Base-by-base conservation (phyloP, 2,888 invertebrate genomes). In the Helleia helle region DNA sequence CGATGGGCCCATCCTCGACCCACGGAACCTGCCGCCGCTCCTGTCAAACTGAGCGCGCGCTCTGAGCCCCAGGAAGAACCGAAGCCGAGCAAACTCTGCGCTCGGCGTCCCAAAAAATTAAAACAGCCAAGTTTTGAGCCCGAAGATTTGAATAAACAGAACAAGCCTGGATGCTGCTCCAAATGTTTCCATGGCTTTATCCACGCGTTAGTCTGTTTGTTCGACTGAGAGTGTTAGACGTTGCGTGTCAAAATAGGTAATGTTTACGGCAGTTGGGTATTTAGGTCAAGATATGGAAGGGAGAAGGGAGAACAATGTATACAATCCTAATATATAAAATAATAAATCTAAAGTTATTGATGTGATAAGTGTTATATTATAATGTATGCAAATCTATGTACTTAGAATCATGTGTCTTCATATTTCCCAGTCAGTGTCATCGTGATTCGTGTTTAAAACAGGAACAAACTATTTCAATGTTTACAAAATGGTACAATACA, bases 171-270 rank as follows among this genome's bases (percentile, higher is more conserved):
- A 25, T 85, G 85, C 52, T 83, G 83, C 53, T 73, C 86, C 2
- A 83, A 84, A 49, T 77, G 87, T 49, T 79, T 84, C 24, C 85
- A 87, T 34, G 80, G 84, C 14, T 61, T 87, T 3, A 57, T 87
- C 34, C 65, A 86, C 42, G 86, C 83, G 9, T 70, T 87, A 27
- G 77, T 87, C 50, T 87, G 87, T 56, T 58, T 87, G 38, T 87
- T 87, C 52, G 87, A 87, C 63, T 87, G 71, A 86, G 54, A 54
- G 27, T 24, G 36, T 40, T 37, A 5, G 7, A 38, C 38, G 9
- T 26, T 17, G 11, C 26, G 26, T 27, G 8, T 13, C n/a, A 24
- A 24, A 37, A n/a, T n/a, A n/a, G n/a, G n/a, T n/a, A 26, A 30
- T 29, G 34, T 25, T 8, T 14, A 31, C 13, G n/a, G 15, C 24